Evolutionary conservation across 2,888 invertebrate genomes (phyloP).

Genomic region (Stomorhina lunata): DNA sequence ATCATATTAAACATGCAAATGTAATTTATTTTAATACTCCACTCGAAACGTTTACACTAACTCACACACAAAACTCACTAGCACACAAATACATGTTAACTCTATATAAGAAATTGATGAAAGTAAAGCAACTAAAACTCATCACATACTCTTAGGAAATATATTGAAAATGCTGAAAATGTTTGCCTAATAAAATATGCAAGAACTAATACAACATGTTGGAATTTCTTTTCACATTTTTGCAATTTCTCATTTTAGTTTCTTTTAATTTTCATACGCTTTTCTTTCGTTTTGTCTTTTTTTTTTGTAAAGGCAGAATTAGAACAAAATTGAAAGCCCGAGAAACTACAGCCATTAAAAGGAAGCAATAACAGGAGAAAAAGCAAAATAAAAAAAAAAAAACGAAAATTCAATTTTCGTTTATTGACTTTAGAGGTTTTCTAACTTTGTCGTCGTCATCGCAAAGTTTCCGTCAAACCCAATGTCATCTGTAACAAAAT

Average conservation of each 20-base stretch:
- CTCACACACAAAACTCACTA: not conserved
- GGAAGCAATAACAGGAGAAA: constrained; percentile 16
- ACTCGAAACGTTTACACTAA: no score
- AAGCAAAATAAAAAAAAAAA: not conserved
- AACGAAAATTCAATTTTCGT: constrained; percentile 65
- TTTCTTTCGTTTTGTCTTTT: not conserved
- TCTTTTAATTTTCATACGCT: no score
- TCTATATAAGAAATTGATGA: not conserved
- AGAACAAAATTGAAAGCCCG: not conserved
- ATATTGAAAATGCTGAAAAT: constrained; percentile 32
- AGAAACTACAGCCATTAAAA: constrained; percentile 23
- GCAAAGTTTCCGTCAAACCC: constrained; percentile 35
- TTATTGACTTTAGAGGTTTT: constrained; percentile 66
- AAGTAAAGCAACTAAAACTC: not conserved
- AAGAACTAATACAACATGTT: constrained; percentile 50
- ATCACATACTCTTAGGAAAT: constrained; percentile 37
- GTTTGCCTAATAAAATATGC: constrained; percentile 58
- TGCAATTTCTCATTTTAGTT: not conserved
- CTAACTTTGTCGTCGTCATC: constrained; percentile 50
- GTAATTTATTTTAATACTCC: constrained; percentile 36
- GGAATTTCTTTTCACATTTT: constrained; percentile 26
- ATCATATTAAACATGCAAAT: constrained; percentile 29
- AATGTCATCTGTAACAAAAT: constrained; percentile 20
- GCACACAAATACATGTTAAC: not conserved
- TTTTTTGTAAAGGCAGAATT: not conserved